Percentiles rank a stretch among this genome's conserved stretches.
Conservation (phyloP, 2,113 vertebrate genomes). For the human region GRCh38 chr11:75986001-75986500, state of each 20-base stretch:
- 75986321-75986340: conserved; percentile 24
- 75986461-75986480: not conserved
- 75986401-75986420: conserved; percentile 6
- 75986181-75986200: not conserved
- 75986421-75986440: not conserved
- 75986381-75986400: conserved; percentile 3
- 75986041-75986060: not conserved
- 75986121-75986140: not conserved
- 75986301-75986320: not conserved
- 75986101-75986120: not conserved
- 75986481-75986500: not conserved
- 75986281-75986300: not conserved
- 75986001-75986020: conserved; percentile 6
- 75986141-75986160: not conserved
- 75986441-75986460: not conserved
- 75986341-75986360: not conserved
- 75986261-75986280: not conserved
- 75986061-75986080: too few species aligned
- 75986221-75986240: not conserved
- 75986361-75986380: not conserved
- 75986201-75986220: conserved; percentile 1
- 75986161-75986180: not conserved
- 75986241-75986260: not conserved
- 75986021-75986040: conserved; percentile 23
- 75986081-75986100: not conserved